These are phyloP conservation scores for Ganaspis brasiliensis DNA, from an alignment of 2,888 invertebrate species.

Conservation along the genomic window DNA sequence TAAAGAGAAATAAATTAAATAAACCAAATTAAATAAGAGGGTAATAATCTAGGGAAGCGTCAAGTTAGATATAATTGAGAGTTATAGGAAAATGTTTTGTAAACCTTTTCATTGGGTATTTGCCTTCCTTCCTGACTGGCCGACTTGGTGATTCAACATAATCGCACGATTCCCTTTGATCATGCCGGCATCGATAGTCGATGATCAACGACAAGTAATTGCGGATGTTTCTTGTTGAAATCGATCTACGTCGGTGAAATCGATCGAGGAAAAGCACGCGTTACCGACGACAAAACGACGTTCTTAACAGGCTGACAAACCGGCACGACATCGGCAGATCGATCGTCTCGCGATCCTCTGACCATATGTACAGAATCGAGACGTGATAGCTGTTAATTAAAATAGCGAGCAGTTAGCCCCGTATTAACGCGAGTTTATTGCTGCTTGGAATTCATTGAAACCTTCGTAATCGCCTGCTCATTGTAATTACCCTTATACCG, in stretches of 20 bases:
- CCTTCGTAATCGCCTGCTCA: conserved; percentile 59
- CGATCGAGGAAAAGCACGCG: conserved; percentile 58
- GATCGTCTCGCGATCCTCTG: conserved; percentile 53
- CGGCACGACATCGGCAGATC: conserved; percentile 53
- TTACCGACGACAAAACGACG: conserved; percentile 50
- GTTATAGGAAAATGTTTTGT: conserved; percentile 28
- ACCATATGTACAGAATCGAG: conserved; percentile 48
- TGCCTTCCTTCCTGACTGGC: conserved; percentile 25
- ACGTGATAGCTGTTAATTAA: conserved; percentile 74
- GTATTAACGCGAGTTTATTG: conserved; percentile 76
- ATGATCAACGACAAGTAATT: conserved; percentile 64
- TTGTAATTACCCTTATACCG: conserved; percentile 66
- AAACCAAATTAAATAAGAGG: too few relatives aligned
- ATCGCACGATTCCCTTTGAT: conserved; percentile 53
- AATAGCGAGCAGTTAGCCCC: conserved; percentile 75
- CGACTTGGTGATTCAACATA: conserved; percentile 35
- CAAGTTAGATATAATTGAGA: background rate
- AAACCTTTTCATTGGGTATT: background rate
- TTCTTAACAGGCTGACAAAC: conserved; percentile 51
- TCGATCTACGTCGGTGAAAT: conserved; percentile 55
- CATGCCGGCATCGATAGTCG: conserved; percentile 49
- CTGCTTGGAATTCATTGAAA: conserved; percentile 74
- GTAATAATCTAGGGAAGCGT: background rate
- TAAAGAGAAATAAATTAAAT: too few relatives aligned
- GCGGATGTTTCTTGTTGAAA: conserved; percentile 59